Conservation (phyloP, 64 coral and sea anemone species). For the Trachythela sp. region DNA sequence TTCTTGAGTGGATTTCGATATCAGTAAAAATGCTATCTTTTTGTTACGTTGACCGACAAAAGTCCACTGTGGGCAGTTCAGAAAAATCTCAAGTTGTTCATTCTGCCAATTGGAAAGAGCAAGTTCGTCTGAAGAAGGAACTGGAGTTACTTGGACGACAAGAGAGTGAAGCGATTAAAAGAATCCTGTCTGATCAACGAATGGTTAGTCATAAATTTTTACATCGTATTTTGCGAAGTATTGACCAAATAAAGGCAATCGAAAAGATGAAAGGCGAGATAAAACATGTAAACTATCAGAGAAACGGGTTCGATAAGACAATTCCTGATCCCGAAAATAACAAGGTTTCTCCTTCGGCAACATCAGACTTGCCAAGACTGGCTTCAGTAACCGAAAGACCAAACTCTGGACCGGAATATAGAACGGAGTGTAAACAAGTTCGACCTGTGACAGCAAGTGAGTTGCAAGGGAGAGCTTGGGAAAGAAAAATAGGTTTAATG, state of each 20-base stretch:
- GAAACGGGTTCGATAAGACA: no score
- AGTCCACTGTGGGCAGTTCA: constrained; percentile 77
- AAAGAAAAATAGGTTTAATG: background rate
- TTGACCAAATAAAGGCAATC: constrained; percentile 64
- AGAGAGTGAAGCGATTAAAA: constrained; percentile 68
- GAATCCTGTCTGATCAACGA: constrained; percentile 75
- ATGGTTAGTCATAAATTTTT: constrained; percentile 72
- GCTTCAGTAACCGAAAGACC: no score
- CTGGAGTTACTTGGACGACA: constrained; percentile 69
- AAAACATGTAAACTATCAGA: no score
- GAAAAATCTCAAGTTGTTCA: constrained; percentile 98
- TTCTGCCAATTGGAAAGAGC: constrained; percentile 97
- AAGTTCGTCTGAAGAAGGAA: constrained; percentile 79
- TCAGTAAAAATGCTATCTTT: constrained; percentile 45
- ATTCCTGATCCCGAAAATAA: no score
- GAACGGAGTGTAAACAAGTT: no score
- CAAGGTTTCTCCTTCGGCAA: no score
- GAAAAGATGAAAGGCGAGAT: constrained; percentile 45
- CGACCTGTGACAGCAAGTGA: background rate
- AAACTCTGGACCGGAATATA: no score
- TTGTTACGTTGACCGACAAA: constrained; percentile 83
- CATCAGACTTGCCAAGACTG: no score
- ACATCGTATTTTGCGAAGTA: constrained; percentile 64
- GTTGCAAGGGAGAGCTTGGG: background rate
- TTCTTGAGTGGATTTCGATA: no score